Percentiles rank a stretch among this genome's conserved stretches.
These are phyloP conservation scores for Morone saxatilis DNA, from an alignment of 2,113 vertebrate genomes.

Conservation along the genomic window DNA sequence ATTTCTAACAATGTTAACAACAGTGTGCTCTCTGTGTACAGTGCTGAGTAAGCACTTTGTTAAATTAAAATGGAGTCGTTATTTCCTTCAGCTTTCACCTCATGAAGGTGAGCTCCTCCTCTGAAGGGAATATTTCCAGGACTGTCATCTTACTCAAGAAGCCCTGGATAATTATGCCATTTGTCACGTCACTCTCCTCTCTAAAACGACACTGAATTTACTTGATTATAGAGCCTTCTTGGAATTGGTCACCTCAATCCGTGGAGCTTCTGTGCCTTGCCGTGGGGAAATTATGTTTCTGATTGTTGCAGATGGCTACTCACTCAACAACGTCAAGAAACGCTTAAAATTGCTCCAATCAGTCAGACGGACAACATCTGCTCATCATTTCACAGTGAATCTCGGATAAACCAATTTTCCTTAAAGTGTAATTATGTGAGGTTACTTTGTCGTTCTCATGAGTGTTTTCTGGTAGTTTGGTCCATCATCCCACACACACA, in stretches of 20 bases:
- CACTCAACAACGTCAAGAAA: background rate
- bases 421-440: constrained; percentile 25
- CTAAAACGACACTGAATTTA: background rate
- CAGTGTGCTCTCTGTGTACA: background rate
- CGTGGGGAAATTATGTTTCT: constrained; percentile 20
- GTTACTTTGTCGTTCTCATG: constrained; percentile 21
- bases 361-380: constrained; percentile 17
- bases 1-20: background rate
- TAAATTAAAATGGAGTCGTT: constrained; percentile 54
- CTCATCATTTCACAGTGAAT: background rate
- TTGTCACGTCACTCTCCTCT: constrained; percentile 11
- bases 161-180: constrained; percentile 11
- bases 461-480: constrained; percentile 39
- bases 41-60: constrained; percentile 45
- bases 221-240: background rate
- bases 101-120: constrained; percentile 46
- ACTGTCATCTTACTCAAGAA: background rate
- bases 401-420: constrained; percentile 1
- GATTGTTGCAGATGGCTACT: constrained; percentile 28
- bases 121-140: constrained; percentile 9
- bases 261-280: background rate
- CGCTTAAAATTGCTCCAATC: constrained; percentile 13
- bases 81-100: constrained; percentile 35
- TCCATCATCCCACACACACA: constrained; percentile 30
- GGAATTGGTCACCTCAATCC: background rate